Evolutionary conservation across 2,797 vertebrate species (phyloP), one percentile per base, ranked within the genome.

Genomic region (Momotus momota): DNA sequence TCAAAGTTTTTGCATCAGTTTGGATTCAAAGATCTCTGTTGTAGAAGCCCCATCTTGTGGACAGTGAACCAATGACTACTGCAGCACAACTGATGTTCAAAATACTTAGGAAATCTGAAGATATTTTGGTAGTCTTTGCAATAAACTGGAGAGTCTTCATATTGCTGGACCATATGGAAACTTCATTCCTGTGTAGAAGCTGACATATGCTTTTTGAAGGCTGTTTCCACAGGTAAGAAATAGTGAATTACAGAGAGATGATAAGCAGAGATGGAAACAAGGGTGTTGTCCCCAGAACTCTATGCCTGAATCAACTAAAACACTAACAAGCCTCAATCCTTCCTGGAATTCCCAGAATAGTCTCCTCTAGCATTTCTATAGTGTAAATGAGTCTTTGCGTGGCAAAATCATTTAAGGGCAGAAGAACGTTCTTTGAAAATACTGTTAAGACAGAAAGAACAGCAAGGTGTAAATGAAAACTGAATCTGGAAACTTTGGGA

Each of bases 11-110:
- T 67, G 41, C 58, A 45, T 77, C 80, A 85, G 74, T 89, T 80
- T 86, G 66, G 29, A n/a, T 85, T 20, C 14, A 40, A 70, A 75
- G 48, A 92, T 96, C 85, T 71, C 85, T 3, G 85, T 96, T 90
- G 92, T 90, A 95, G 93, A 95, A 96, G 96, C 96, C 90, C 97
- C 96, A 97, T 93, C 97, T 97, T 96, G 96, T 97, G 97, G 97
- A 93, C 95, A 88, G 72, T 19, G 12, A 81, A 58, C 82, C 95
- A 74, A 92, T 88, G 85, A 91, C 93, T 90, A 11, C 81, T 91
- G 83, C 51, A 88, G 57, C 69, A 73, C 20, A 81, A 67, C 8
- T 55, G n/a, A 77, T 35, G n/a, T 81, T 70, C 73, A 12, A 77
- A 88, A 60, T 43, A 12, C 20, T 46, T 21, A 9, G 15, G 58